Base-by-base conservation (phyloP, 2,797 vertebrate species). In the Emys orbicularis region DNA sequence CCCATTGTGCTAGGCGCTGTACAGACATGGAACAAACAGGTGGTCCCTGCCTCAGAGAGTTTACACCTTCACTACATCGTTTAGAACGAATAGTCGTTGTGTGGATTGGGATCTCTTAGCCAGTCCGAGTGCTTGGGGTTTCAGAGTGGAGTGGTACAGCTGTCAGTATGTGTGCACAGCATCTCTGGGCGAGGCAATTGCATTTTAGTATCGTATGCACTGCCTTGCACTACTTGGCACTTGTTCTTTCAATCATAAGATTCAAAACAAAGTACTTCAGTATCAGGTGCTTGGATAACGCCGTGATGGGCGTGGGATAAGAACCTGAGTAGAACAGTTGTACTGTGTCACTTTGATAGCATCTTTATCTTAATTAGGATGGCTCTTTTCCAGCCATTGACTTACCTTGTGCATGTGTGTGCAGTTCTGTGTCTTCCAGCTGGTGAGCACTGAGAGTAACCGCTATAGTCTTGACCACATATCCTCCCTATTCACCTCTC, bases 401-500 rank as follows among this genome's bases (percentile, higher is more conserved):
- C 72, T 97, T 23, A 95, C 0, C 1, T 88, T 95, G 1, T 83
- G 31, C 93, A 83, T 96, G 31, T 94, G 87, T 96, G 91, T 86
- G 94, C 96, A 99, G 99, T 99, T 99, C 97, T 99, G 98, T 84
- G 96, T 99, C 56, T 98, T 99, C 97, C 99, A 99, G 98, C 98
- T 99, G 90, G 98, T 99, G 34, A 98, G 98, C 95, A 98, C 98
- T 0, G 99, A 99, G 95, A 99, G 98, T 97, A 98, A 98, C 95
- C 99, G 98, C 94, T 99, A 99, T 97, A 99, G 98, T 97, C 98
- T 99, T 8, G 99, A 99, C 88, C 99, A 99, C 97, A 98, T 99
- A 91, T 99, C 99, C 49, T 99, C 99, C 0, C 97, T 99, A 3
- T 99, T 99, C 97, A 98, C 98, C 79, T 99, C 99, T 0, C 99